phyloP scores from a whole-genome alignment of 2,888 invertebrate genomes.

The Apodemia zela region DNA sequence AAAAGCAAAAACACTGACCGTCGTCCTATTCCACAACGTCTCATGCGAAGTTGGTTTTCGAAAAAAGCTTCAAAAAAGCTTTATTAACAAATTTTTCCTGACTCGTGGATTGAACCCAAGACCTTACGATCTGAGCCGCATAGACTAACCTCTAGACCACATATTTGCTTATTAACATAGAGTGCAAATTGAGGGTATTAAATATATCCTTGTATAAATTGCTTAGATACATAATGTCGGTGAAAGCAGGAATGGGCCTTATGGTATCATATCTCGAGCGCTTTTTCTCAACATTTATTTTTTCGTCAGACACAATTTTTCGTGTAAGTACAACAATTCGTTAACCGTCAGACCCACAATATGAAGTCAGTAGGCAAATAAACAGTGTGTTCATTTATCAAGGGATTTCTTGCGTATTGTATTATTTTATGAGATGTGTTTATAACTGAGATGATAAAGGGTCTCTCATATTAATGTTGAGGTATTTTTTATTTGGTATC shows the following conservation, averaged over 20 bases:
- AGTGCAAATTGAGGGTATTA: not conserved
- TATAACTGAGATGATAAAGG: constrained; percentile 11
- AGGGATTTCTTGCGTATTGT: constrained; percentile 6
- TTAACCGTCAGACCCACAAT: constrained; percentile 44
- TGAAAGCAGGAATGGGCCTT: constrained; percentile 2
- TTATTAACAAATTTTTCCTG: no score
- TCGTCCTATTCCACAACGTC: no score
- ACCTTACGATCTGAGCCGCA: no score
- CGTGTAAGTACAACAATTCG: constrained; percentile 41
- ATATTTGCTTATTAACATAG: no score
- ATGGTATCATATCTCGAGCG: constrained; percentile 3
- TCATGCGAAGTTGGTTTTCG: no score
- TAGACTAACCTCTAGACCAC: no score
- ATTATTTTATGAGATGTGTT: constrained; percentile 12
- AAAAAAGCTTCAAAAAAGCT: no score
- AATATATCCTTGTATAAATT: not conserved
- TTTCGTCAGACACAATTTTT: constrained; percentile 32
- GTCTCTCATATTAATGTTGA: constrained; percentile 5
- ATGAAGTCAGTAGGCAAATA: constrained; percentile 50
- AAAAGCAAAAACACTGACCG: no score
- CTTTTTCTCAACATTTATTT: constrained; percentile 17
- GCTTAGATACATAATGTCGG: not conserved
- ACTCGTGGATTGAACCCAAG: no score
- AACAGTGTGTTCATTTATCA: constrained; percentile 34
- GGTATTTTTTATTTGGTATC: constrained; percentile 2